Conservation (phyloP, 2,113 vertebrate species). For the Columbina picui region DNA sequence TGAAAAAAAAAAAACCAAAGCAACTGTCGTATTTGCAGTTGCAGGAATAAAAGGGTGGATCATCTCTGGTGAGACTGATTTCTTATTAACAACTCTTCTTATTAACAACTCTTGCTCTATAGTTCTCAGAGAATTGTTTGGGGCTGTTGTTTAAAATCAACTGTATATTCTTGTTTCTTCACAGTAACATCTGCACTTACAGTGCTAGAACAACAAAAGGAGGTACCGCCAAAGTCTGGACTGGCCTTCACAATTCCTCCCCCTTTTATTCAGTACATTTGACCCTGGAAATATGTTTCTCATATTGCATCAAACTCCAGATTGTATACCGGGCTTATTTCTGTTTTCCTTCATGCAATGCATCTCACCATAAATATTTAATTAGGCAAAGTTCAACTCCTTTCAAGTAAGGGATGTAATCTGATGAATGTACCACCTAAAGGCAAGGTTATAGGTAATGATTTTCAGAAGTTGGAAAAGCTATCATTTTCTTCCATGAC, state of each 20-base stretch:
- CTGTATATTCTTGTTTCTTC: not conserved
- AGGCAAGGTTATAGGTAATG: not conserved
- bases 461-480: not conserved
- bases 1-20: not conserved
- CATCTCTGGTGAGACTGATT: not conserved
- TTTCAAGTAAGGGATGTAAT: not conserved
- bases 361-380: not conserved
- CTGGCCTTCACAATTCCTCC: not conserved
- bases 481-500: not conserved
- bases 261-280: not conserved
- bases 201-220: accelerated
- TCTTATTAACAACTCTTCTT: not conserved
- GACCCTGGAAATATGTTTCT: not conserved
- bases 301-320: not conserved
- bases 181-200: not conserved
- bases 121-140: not conserved
- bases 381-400: not conserved
- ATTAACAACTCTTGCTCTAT: not conserved
- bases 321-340: not conserved
- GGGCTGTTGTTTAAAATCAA: not conserved
- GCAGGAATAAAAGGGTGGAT: not conserved
- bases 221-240: accelerated
- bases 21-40: not conserved
- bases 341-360: not conserved
- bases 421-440: not conserved